A percentile compares a stretch with the other conserved stretches of the same genome.
Conservation (phyloP, 2,888 invertebrate genomes). For the Erebia epiphron region DNA sequence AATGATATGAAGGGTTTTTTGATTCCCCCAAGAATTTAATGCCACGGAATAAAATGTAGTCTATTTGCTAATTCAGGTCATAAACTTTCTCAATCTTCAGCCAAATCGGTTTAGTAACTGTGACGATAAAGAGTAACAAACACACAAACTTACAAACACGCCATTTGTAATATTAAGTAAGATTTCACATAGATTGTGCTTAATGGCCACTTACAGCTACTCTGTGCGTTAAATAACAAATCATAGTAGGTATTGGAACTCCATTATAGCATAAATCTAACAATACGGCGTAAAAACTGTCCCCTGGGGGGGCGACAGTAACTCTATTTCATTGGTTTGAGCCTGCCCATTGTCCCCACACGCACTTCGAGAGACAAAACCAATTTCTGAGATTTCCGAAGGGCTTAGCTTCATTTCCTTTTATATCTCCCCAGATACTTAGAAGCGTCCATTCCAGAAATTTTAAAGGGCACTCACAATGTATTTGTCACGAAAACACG, state of each 20-base stretch:
- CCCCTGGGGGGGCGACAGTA: conserved; percentile 68
- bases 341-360: conserved; percentile 74
- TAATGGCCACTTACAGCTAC: too few relatives aligned
- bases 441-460: conserved; percentile 81
- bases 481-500: conserved; percentile 24
- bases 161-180: too few relatives aligned
- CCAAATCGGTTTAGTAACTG: too few relatives aligned
- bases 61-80: too few relatives aligned
- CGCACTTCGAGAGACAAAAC: conserved; percentile 73
- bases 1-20: too few relatives aligned
- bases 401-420: conserved; percentile 82
- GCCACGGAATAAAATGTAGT: too few relatives aligned
- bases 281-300: conserved; percentile 58
- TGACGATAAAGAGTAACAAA: too few relatives aligned
- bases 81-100: too few relatives aligned
- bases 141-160: too few relatives aligned
- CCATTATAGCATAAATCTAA: conserved; percentile 70
- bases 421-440: conserved; percentile 80
- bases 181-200: too few relatives aligned
- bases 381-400: conserved; percentile 81
- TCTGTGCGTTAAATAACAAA: neutral
- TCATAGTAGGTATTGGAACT: conserved; percentile 14
- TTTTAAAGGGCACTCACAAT: conserved; percentile 63
- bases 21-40: too few relatives aligned
- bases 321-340: conserved; percentile 70